Conservation (phyloP, 2,113 vertebrate genomes). For the Tupaia tana region DNA sequence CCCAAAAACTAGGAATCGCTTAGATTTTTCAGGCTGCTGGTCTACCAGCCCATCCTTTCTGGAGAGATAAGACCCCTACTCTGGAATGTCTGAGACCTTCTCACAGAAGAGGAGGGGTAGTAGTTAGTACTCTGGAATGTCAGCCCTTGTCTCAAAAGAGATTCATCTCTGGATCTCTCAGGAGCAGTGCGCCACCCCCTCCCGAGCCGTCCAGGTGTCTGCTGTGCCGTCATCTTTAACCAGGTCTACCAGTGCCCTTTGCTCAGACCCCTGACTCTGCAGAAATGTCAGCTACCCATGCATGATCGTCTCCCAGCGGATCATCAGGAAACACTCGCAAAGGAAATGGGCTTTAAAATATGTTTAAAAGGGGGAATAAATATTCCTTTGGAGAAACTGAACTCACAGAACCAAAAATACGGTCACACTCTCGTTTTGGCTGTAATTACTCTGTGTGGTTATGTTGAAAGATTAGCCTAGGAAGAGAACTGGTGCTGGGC, state of each 20-base stretch:
- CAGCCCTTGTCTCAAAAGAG: background rate
- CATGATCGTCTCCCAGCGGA: background rate
- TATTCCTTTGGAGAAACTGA: background rate
- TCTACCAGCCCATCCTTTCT: background rate
- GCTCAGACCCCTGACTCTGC: background rate
- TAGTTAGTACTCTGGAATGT: background rate
- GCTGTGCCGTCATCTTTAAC: background rate
- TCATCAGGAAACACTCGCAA: constrained; percentile 2
- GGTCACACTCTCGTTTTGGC: background rate
- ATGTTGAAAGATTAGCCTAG: background rate
- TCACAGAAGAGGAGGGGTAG: background rate
- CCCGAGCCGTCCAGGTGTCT: background rate
- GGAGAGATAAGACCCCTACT: background rate
- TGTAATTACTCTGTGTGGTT: too few species aligned
- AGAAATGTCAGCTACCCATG: background rate
- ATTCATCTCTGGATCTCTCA: background rate
- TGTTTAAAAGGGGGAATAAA: background rate
- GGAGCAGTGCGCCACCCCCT: background rate
- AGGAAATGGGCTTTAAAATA: background rate
- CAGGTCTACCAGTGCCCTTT: background rate
- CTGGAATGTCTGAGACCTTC: background rate
- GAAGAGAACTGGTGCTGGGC: background rate
- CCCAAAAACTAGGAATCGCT: background rate
- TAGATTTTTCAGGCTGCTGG: background rate
- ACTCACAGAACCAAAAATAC: background rate